phyloP scores from a whole-genome alignment of 2,888 invertebrate genomes.

The Abrostola tripartita region DNA sequence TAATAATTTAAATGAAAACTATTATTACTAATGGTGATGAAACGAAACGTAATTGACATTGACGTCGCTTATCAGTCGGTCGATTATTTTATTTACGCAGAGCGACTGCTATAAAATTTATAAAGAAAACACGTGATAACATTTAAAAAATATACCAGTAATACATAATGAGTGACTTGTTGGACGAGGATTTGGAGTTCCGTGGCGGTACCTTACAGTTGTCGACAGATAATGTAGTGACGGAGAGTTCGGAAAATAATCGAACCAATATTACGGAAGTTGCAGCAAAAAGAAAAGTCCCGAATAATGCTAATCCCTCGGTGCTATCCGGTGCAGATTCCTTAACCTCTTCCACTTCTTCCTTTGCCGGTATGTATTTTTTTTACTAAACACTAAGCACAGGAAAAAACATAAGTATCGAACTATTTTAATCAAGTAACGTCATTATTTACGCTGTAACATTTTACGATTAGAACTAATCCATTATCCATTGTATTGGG shows the following conservation, averaged over 20 bases:
- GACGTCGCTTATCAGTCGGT: constrained; percentile 67
- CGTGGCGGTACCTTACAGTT: constrained; percentile 87
- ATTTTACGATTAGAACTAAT: constrained; percentile 14
- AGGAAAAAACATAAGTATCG: neutral
- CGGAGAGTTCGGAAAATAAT: constrained; percentile 63
- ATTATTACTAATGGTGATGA: constrained; percentile 3
- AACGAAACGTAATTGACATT: constrained; percentile 57
- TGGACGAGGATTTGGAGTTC: constrained; percentile 89
- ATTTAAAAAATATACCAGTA: constrained; percentile 27
- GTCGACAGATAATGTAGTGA: constrained; percentile 69
- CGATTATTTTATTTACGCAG: constrained; percentile 77
- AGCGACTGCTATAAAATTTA: constrained; percentile 36
- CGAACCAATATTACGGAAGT: constrained; percentile 64
- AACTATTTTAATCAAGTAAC: neutral
- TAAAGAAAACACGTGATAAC: constrained; percentile 20
- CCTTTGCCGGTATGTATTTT: constrained; percentile 76
- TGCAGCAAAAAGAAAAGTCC: constrained; percentile 65
- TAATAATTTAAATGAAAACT: no score
- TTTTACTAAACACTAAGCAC: neutral
- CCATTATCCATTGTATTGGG: constrained; percentile 2
- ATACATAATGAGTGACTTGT: constrained; percentile 77
- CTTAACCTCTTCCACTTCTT: constrained; percentile 80
- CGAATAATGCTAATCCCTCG: constrained; percentile 74
- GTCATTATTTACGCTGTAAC: neutral
- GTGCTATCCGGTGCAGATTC: constrained; percentile 84